Evolutionary conservation across 2,797 vertebrate species (phyloP), one percentile per base, ranked within the genome.

Genomic region (Platyrinchus mystaceus): DNA sequence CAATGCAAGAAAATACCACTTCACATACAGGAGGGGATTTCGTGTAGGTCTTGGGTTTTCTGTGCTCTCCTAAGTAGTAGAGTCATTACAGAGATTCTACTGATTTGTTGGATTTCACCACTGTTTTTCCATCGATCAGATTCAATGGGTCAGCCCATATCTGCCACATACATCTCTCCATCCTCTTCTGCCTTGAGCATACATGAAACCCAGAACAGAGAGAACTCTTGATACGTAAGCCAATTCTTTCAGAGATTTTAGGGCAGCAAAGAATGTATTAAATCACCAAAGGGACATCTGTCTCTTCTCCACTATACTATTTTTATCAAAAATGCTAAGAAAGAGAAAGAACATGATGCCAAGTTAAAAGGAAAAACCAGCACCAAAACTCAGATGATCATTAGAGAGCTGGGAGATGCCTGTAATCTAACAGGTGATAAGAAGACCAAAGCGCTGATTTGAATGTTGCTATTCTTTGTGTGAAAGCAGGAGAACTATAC

Each of bases 351-450:
- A 73, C 30, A 60, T 68, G 49, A 70, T 14, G 56, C 55, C 34
- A 37, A 58, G 50, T 67, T 81, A 58, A 69, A 76, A 63, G 46
- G 36, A 87, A 76, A 47, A 81, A n/a, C 22, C 49, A 77, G 37
- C 39, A 56, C 84, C 79, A 74, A 84, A 87, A 85, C 71, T 71
- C 71, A 50, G 87, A 87, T 71, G 87, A 86, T 86, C 79, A 77
- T 91, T 95, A 87, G 86, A 85, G 85, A 70, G 77, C 70, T 55
- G 47, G 85, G 77, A 95, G 34, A 89, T 86, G 86, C 88, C 94
- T 95, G 76, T 92, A 96, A 96, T 95, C 94, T 82, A 93, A 76
- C 89, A 90, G 86, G 90, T 79, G 84, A 95, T 82, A 82, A 32
- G 13, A 89, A 94, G 37, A 86, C 75, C 37, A 95, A 95, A 94